Conservation (phyloP, 1,140 invertebrate species). For the Tribolium madens region DNA sequence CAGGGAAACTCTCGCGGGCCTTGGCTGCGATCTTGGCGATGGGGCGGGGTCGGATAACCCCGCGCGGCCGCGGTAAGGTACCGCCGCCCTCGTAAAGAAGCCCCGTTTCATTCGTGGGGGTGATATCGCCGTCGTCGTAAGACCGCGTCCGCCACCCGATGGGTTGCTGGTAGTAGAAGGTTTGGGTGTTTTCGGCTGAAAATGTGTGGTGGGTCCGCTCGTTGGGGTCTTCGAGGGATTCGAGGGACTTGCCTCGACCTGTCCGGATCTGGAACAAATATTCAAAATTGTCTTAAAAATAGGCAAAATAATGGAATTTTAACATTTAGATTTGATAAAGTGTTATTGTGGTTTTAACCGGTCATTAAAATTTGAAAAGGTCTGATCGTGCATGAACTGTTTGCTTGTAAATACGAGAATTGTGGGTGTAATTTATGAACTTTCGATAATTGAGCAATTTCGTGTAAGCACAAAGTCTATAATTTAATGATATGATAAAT, state of each 20-base stretch:
- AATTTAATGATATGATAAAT: slow-evolving; percentile 23
- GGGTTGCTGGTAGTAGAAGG: slow-evolving; percentile 68
- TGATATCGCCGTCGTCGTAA: slow-evolving; percentile 90
- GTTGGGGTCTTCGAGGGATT: slow-evolving; percentile 80
- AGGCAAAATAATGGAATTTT: background rate
- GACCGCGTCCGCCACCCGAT: slow-evolving; percentile 80
- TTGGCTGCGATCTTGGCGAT: slow-evolving; percentile 85
- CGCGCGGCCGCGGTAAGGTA: slow-evolving; percentile 86
- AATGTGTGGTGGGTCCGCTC: slow-evolving; percentile 76
- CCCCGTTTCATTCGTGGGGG: slow-evolving; percentile 84
- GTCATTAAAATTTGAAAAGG: background rate
- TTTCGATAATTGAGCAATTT: slow-evolving; percentile 18
- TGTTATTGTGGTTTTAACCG: background rate
- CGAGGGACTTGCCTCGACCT: slow-evolving; percentile 84
- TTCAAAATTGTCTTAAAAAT: background rate
- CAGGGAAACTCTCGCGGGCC: slow-evolving; percentile 65
- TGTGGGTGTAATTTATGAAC: slow-evolving; percentile 11
- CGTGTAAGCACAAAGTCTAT: background rate
- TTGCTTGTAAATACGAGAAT: background rate
- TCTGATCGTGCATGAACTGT: background rate
- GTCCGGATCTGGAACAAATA: slow-evolving; percentile 72
- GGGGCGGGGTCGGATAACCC: slow-evolving; percentile 83
- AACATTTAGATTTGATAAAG: slow-evolving; percentile 17
- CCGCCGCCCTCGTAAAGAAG: slow-evolving; percentile 77
- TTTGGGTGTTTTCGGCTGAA: slow-evolving; percentile 69